Evolutionary conservation across 2,113 vertebrate genomes (phyloP), one percentile per base, ranked within the genome.

Genomic region (Phycodurus eques): DNA sequence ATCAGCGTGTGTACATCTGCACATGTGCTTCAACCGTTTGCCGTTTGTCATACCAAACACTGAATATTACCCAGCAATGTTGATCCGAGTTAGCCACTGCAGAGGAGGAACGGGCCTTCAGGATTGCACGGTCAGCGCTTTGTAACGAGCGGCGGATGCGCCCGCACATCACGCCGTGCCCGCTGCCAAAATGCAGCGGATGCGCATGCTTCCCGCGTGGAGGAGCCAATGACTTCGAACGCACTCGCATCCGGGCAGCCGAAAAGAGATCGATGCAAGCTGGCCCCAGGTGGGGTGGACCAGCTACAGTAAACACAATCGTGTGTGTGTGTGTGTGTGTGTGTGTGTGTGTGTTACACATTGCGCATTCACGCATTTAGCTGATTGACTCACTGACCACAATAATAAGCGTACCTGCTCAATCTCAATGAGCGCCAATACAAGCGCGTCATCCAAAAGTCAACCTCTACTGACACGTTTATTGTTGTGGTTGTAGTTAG

Each of bases 41-140:
- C 79, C 73, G 72, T 77, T 79, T 35, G 31, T 35, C 59, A 4
- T 61, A 17, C 31, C 35, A 35, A 35, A 61, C 59, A 17, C 59
- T 35, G 17, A 61, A 61, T 35, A 62, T 80, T 80, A 73, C 83
- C 77, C 76, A 70, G 79, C 85, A 81, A 77, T 84, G 83, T 87
- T 73, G 83, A 88, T 88, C 83, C 84, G 85, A 74, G 64, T 65
- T 71, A 83, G 82, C 80, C 83, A 87, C 80, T 87, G 88, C 85
- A 65, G 83, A 85, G 87, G 83, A 85, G 74, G 77, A 82, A 75
- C 73, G 77, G 82, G 83, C 76, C 77, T 82, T 80, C 65, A 54
- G 68, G 54, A 77, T 76, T 84, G 88, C 84, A 82, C 66, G 42
- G 83, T 91, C 89, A 91, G 89, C 89, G 84, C 73, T 90, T 91